These are phyloP conservation scores for Rallus crepitans DNA, from an alignment of 2,797 vertebrate species.

Conservation along the genomic window DNA sequence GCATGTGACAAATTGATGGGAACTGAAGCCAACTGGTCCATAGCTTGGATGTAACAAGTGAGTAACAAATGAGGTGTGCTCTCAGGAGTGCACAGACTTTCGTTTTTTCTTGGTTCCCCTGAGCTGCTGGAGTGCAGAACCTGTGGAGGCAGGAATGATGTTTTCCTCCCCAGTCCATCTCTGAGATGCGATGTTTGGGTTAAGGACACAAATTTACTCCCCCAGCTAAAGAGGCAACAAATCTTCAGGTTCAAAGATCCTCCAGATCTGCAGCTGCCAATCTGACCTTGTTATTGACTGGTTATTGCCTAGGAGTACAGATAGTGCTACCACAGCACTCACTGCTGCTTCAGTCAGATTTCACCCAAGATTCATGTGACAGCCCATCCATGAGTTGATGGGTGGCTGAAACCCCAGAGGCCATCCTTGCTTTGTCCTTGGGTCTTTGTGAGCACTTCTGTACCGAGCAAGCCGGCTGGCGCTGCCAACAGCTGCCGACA, in stretches of 20 bases:
- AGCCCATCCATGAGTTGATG: neutral
- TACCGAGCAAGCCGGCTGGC: fast-evolving
- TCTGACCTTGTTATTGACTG: neutral
- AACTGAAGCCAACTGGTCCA: neutral
- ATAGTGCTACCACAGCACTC: neutral
- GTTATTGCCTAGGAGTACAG: neutral
- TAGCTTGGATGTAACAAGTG: neutral
- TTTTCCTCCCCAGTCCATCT: neutral
- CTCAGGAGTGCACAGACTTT: neutral
- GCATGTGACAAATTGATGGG: neutral
- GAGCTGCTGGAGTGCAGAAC: neutral
- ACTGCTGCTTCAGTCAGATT: neutral
- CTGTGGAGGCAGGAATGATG: neutral
- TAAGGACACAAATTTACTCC: neutral
- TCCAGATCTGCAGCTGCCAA: neutral
- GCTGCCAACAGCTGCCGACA: neutral
- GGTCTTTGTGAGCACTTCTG: neutral
- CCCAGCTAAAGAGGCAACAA: neutral
- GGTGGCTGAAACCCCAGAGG: neutral
- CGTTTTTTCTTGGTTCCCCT: neutral
- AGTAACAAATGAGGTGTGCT: neutral
- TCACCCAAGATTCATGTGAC: neutral
- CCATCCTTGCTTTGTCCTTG: neutral
- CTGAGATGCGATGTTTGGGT: fast-evolving
- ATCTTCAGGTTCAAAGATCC: neutral